Conservation (phyloP, 2,888 invertebrate species). For the Odontomyia ornata region DNA sequence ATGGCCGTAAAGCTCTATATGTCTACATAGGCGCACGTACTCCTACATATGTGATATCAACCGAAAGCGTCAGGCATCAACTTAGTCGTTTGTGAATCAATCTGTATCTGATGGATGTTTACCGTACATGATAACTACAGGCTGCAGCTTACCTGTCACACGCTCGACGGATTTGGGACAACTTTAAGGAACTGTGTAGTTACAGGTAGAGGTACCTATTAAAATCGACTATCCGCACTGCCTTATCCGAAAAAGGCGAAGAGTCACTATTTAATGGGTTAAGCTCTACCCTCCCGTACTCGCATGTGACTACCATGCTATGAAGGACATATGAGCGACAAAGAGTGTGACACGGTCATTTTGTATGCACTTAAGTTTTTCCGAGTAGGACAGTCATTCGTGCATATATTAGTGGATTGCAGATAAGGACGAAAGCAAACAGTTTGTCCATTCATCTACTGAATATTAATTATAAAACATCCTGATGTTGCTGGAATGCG, state of each 20-base stretch:
- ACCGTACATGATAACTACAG: constrained; percentile 29
- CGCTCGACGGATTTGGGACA: background rate
- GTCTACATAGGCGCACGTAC: background rate
- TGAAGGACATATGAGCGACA: background rate
- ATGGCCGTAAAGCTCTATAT: too few species aligned
- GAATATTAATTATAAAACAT: constrained; percentile 30
- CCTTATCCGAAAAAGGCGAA: background rate
- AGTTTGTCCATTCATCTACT: constrained; percentile 21
- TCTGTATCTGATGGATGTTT: constrained; percentile 8
- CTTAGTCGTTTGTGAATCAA: background rate
- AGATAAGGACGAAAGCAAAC: constrained; percentile 7
- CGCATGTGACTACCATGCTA: background rate
- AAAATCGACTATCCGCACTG: too few species aligned
- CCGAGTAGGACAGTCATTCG: background rate
- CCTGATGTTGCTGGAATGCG: background rate
- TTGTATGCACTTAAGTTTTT: constrained; percentile 17
- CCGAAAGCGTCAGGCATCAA: background rate
- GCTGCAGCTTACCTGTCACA: constrained; percentile 8
- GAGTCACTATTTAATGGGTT: background rate
- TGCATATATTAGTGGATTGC: background rate
- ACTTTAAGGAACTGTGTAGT: too few species aligned
- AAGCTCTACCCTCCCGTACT: background rate
- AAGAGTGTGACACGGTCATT: background rate
- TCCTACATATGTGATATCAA: background rate
- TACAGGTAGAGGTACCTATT: too few species aligned